Percentiles rank a stretch among this genome's conserved stretches.
phyloP scores from a whole-genome alignment of 2,888 invertebrate genomes.

The Sepioteuthis lessoniana region DNA sequence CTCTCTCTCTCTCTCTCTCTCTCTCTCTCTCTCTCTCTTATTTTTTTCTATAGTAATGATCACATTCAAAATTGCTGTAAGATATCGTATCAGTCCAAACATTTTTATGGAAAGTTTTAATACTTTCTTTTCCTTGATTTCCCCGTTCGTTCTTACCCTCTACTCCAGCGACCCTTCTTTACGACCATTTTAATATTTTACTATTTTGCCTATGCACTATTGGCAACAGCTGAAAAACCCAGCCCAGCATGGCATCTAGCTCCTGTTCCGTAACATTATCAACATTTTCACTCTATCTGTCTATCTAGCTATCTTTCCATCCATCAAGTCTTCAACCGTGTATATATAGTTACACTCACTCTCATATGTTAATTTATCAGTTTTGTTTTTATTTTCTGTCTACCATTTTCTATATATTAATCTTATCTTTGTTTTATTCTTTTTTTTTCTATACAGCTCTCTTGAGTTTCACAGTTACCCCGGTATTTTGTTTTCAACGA shows the following conservation, averaged over 20 bases:
- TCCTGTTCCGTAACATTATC: constrained; percentile 9
- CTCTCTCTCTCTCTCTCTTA: background rate
- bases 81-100: background rate
- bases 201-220: constrained; percentile 3
- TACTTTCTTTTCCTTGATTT: background rate
- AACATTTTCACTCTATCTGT: background rate
- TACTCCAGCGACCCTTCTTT: background rate
- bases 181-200: background rate
- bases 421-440: background rate
- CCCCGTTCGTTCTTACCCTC: background rate
- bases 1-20: background rate
- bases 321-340: constrained; percentile 18
- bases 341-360: background rate
- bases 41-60: too few species aligned
- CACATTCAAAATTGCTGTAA: background rate
- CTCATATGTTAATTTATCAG: background rate
- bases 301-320: background rate
- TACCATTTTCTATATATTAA: background rate
- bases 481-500: background rate
- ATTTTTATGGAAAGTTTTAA: background rate
- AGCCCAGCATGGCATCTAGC: background rate
- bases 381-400: background rate
- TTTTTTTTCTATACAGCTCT: background rate
- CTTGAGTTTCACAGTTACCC: background rate
- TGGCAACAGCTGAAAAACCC: constrained; percentile 18